These are phyloP conservation scores for rabbit (Oryctolagus cuniculus) DNA, from an alignment of 2,113 vertebrate species.

Conservation along the genomic window mOryCun1.1 NC_091442.1:102555001-102555500, in stretches of 20 bases:
- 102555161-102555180: slow-evolving; percentile 9
- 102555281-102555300: not conserved
- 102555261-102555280: slow-evolving; percentile 4
- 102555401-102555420: not conserved
- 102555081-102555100: not conserved
- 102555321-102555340: not conserved
- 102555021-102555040: not conserved
- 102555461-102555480: not conserved
- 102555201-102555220: not conserved
- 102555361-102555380: not conserved
- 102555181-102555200: slow-evolving; percentile 5
- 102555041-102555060: not conserved
- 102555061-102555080: not conserved
- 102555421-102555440: not conserved
- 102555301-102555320: slow-evolving; percentile 33
- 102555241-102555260: slow-evolving; percentile 15
- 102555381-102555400: not conserved
- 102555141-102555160: not conserved
- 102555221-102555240: slow-evolving; percentile 44
- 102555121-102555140: slow-evolving; percentile 40
- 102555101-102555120: not conserved
- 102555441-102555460: slow-evolving; percentile 52
- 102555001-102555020: not conserved
- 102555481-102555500: slow-evolving; percentile 9
- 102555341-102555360: not conserved